Evolutionary conservation across 2,113 vertebrate genomes (phyloP), one percentile per base, ranked within the genome.

Genomic region (Eptatretus burgeri): DNA sequence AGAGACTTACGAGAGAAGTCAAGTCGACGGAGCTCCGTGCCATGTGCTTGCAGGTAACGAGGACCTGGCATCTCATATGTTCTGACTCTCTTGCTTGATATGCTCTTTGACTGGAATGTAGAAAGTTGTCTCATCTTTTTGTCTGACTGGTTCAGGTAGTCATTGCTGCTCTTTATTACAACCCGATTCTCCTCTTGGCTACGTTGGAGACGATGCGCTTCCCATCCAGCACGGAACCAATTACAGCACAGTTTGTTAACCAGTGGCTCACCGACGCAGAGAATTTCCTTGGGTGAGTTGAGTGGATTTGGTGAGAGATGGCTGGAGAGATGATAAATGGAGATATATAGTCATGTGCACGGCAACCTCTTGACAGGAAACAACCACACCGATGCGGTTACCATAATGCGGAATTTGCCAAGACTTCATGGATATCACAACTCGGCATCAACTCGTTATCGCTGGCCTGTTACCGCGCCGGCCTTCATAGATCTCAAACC

Each of bases 251-350:
- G 75, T 96, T 96, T 71, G 79, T 96, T 74, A 96, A 96, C 74
- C 88, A 96, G 71, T 96, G 89, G 89, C 89, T 96, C 80, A 93
- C 79, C 9, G 89, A 96, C 70, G 94, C 89, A 0, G 88, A 96
- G 72, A 89, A 84, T 73, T 96, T 96, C 69, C 74, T 93, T 41
- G 89, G 89, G 89, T 82, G 71, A 71, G 78, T 74, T 64, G 64
- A 51, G 41, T 11, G 49, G 50, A 11, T 2, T 13, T 13, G 20
- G 20, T 10, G 20, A 9, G 51, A 17, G 41, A 13, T 64, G 50
- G 51, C 53, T 51, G 50, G 14, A 67, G 64, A 51, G 49, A 2
- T 50, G 64, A 65, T 10, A 13, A 20, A 10, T 9, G 14, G 51
- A 7, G 7, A 66, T 63, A 19, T 52, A 1, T 52, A 66, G 64